Conservation (phyloP, 2,888 invertebrate species). For the Calliopum simillimum region DNA sequence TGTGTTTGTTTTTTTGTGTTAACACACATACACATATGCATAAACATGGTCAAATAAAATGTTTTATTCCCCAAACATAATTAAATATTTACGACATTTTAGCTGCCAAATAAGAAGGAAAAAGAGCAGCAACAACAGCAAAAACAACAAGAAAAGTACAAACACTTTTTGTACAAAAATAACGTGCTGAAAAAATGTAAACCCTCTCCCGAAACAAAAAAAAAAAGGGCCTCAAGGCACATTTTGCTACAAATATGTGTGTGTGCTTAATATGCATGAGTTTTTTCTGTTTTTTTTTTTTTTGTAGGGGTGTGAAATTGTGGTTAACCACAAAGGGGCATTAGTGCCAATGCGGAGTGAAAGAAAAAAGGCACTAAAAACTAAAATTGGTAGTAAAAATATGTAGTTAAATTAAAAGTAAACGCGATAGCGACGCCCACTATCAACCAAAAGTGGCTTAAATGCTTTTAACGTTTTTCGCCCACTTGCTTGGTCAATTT, state of each 20-base stretch:
- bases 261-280: neutral
- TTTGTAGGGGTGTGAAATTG: neutral
- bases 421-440: too few relatives aligned
- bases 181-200: neutral
- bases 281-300: neutral
- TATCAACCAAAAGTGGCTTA: too few relatives aligned
- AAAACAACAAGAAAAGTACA: constrained; percentile 20
- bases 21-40: constrained; percentile 21
- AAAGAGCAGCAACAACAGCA: neutral
- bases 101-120: constrained; percentile 19
- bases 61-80: constrained; percentile 42
- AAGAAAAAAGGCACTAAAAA: too few relatives aligned
- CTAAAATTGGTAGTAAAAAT: too few relatives aligned
- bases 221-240: too few relatives aligned
- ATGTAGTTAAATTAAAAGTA: too few relatives aligned
- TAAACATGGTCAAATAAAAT: constrained; percentile 4
- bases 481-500: too few relatives aligned
- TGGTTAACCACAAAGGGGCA: too few relatives aligned
- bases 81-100: constrained; percentile 50
- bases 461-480: too few relatives aligned
- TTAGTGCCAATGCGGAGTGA: too few relatives aligned
- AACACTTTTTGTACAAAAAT: constrained; percentile 18
- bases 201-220: too few relatives aligned
- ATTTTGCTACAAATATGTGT: too few relatives aligned
- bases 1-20: constrained; percentile 19